Percentiles rank a stretch among this genome's conserved stretches.
These are phyloP conservation scores for Volucella inanis DNA, from an alignment of 2,888 invertebrate species.

Conservation along the genomic window DNA sequence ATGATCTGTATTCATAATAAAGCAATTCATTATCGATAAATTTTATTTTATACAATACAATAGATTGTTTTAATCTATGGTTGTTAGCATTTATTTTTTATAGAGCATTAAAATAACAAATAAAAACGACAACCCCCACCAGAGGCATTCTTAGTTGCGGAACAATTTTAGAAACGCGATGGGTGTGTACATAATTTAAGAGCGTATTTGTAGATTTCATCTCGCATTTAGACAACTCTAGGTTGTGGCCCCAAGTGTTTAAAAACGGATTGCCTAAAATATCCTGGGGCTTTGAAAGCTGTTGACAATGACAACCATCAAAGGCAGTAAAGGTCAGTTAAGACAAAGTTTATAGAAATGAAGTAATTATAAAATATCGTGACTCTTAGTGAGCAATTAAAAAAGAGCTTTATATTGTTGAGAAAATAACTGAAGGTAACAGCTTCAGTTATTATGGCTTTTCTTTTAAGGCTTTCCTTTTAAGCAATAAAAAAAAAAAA, in stretches of 20 bases:
- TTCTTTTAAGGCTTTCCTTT: no score
- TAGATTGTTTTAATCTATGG: constrained; percentile 37
- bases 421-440: no score
- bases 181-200: not conserved
- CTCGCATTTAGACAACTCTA: not conserved
- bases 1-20: constrained; percentile 11
- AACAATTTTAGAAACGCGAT: constrained; percentile 13
- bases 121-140: constrained; percentile 10
- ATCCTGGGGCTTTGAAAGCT: not conserved
- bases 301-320: constrained; percentile 10
- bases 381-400: no score
- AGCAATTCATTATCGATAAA: constrained; percentile 39
- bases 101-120: constrained; percentile 4
- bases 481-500: no score
- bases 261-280: not conserved
- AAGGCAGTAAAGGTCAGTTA: constrained; percentile 34
- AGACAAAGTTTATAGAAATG: not conserved
- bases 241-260: not conserved
- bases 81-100: not conserved
- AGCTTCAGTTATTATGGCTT: no score
- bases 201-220: not conserved
- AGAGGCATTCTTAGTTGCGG: constrained; percentile 35
- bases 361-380: no score
- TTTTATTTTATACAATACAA: not conserved
- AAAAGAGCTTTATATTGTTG: no score